Evolutionary conservation across 2,797 vertebrate species (phyloP).

Genomic region (Tiaroga cobitis): DNA sequence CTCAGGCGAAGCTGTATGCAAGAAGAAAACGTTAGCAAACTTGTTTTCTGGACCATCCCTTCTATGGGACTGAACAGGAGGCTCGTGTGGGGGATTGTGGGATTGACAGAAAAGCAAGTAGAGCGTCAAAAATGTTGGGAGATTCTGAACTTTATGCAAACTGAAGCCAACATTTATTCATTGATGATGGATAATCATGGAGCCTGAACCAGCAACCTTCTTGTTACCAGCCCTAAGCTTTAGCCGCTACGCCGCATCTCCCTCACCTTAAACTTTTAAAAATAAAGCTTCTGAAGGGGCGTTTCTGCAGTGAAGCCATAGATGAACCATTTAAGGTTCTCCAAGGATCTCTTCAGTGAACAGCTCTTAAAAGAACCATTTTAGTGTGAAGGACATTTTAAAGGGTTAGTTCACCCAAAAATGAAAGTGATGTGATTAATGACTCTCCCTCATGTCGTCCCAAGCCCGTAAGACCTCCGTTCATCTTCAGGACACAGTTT

Average conservation of each 20-base stretch:
- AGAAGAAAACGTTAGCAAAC: constrained; percentile 52
- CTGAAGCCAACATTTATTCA: background rate
- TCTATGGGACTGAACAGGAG: background rate
- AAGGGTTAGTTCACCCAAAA: no score
- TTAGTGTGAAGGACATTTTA: no score
- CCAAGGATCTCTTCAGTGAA: background rate
- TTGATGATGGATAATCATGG: background rate
- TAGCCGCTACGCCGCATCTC: background rate
- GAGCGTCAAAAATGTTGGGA: background rate
- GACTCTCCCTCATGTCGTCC: no score
- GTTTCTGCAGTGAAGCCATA: background rate
- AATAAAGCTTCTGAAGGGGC: background rate
- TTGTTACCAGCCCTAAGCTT: background rate
- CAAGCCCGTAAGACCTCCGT: no score
- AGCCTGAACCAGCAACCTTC: background rate
- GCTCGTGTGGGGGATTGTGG: background rate
- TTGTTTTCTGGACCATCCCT: constrained; percentile 54
- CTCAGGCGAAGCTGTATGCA: constrained; percentile 57
- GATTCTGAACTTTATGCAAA: background rate
- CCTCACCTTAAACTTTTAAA: background rate
- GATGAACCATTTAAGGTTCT: background rate
- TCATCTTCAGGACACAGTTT: no score
- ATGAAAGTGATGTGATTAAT: no score
- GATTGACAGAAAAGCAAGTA: background rate
- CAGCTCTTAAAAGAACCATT: no score